Evolutionary conservation across 2,888 invertebrate species (phyloP).

Genomic region (Trachelus troglodyta): DNA sequence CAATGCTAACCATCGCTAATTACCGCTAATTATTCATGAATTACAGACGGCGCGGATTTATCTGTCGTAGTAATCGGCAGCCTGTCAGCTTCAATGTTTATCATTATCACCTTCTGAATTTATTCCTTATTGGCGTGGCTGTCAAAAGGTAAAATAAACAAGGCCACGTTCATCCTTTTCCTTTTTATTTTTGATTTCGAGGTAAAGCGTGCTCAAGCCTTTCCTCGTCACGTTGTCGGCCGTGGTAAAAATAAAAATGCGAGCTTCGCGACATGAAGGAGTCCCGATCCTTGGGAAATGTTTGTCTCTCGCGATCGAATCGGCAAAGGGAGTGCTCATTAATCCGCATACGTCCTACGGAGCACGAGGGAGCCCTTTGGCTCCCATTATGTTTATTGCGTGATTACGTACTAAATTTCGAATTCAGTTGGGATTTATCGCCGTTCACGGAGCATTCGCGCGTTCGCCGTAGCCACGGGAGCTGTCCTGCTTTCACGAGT

Average conservation of each 20-base stretch:
- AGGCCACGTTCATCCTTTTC: neutral
- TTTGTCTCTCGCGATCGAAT: slow-evolving; percentile 1
- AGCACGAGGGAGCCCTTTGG: neutral
- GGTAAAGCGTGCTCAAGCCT: neutral
- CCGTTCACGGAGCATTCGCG: slow-evolving; percentile 14
- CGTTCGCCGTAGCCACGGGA: slow-evolving; percentile 27
- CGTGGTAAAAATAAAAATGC: neutral
- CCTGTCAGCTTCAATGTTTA: neutral
- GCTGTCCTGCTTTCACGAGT: slow-evolving; percentile 23
- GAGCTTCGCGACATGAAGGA: neutral
- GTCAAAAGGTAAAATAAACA: neutral
- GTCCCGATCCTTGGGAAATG: neutral
- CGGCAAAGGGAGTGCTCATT: neutral
- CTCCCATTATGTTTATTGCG: slow-evolving; percentile 41
- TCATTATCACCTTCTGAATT: neutral
- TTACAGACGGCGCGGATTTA: neutral
- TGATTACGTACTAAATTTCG: slow-evolving; percentile 47
- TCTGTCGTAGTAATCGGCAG: neutral
- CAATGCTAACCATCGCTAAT: neutral
- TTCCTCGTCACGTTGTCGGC: neutral
- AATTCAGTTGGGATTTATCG: slow-evolving; percentile 44
- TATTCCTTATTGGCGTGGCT: neutral
- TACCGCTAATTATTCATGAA: neutral
- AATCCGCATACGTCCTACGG: slow-evolving; percentile 12
- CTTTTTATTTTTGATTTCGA: neutral